Evolutionary conservation across 2,113 vertebrate genomes (phyloP).

Genomic region (Microtus richardsoni): DNA sequence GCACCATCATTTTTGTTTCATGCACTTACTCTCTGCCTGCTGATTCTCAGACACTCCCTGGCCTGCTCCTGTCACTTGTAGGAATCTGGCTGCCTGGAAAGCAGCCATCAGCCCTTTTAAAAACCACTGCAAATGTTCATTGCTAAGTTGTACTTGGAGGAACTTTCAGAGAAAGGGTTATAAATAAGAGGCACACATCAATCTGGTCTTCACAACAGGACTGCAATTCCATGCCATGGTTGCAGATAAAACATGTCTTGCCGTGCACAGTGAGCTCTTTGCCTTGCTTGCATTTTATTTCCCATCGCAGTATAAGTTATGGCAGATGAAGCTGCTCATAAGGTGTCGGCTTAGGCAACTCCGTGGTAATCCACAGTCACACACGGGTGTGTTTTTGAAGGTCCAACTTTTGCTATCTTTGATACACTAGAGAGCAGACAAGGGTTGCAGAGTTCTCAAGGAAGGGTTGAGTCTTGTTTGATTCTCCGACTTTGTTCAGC

Average conservation of each 20-base stretch:
- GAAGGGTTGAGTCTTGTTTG: not conserved
- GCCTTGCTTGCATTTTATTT: conserved; percentile 63
- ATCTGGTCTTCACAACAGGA: conserved; percentile 76
- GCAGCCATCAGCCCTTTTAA: conserved; percentile 67
- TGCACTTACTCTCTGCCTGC: not conserved
- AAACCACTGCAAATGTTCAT: conserved; percentile 65
- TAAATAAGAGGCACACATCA: conserved; percentile 77
- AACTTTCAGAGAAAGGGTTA: conserved; percentile 72
- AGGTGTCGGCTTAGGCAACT: conserved; percentile 60
- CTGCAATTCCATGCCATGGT: conserved; percentile 67
- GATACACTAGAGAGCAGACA: not conserved
- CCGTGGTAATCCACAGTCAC: conserved; percentile 52
- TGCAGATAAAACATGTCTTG: conserved; percentile 80
- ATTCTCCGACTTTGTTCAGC: not conserved
- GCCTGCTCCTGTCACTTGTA: conserved; percentile 57
- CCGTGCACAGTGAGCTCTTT: conserved; percentile 71
- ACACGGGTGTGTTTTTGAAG: not conserved
- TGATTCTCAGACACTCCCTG: conserved; percentile 7
- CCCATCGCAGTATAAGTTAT: conserved; percentile 74
- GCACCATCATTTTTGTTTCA: not conserved
- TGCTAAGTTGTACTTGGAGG: conserved; percentile 68
- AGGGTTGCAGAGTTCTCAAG: not conserved
- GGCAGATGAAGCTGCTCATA: conserved; percentile 60
- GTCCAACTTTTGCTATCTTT: not conserved
- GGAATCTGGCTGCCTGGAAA: conserved; percentile 57